A percentile compares a stretch with the other conserved stretches of the same genome.
phyloP scores from a whole-genome alignment of 2,888 invertebrate genomes.

The Altica lythri region DNA sequence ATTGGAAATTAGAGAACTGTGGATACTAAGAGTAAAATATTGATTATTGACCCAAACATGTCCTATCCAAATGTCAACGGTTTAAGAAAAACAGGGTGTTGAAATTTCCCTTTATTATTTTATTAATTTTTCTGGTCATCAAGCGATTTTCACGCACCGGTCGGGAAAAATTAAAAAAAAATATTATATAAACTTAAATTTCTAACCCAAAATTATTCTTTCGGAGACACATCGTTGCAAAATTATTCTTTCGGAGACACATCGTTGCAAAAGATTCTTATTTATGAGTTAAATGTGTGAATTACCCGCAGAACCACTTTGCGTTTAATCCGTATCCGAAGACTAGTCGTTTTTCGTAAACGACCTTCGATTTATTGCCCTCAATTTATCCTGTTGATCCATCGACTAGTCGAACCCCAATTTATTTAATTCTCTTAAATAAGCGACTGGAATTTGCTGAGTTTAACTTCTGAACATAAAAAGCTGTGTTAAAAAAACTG shows the following conservation, averaged over 20 bases:
- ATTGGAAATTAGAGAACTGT: too few species aligned
- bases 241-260: background rate
- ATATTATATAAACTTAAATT: too few species aligned
- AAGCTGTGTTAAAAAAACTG: slow-evolving; percentile 3
- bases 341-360: slow-evolving; percentile 26
- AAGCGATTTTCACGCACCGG: too few species aligned
- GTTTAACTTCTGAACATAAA: slow-evolving; percentile 5
- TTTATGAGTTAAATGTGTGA: slow-evolving; percentile 19
- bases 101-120: too few species aligned
- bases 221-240: background rate
- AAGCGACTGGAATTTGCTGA: slow-evolving; percentile 4
- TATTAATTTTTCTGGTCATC: too few species aligned
- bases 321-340: slow-evolving; percentile 23
- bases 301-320: slow-evolving; percentile 19
- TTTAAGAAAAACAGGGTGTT: too few species aligned
- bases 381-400: slow-evolving; percentile 32
- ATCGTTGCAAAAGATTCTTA: background rate
- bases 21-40: too few species aligned
- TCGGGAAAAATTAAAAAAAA: too few species aligned
- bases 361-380: slow-evolving; percentile 27
- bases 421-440: slow-evolving; percentile 27
- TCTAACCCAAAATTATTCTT: too few species aligned
- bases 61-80: too few species aligned
- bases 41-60: too few species aligned
- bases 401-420: slow-evolving; percentile 20